phyloP scores from a whole-genome alignment of 2,113 vertebrate genomes.

The Chaetodon trifascialis region DNA sequence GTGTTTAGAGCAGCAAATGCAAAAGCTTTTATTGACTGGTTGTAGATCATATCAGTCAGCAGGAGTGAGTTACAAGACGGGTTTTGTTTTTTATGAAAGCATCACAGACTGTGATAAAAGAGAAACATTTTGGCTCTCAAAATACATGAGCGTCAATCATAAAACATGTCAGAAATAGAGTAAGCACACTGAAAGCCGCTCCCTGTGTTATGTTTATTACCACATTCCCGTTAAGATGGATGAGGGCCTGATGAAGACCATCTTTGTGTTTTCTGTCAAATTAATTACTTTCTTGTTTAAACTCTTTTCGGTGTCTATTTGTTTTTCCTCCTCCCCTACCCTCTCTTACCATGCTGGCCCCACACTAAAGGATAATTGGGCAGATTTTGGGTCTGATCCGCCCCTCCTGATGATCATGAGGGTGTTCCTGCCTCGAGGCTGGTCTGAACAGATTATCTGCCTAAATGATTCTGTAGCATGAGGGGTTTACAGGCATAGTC shows the following conservation, averaged over 20 bases:
- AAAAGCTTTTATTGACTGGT: slow-evolving; percentile 32
- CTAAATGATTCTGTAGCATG: no score
- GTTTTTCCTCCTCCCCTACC: not conserved
- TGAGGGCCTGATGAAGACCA: not conserved
- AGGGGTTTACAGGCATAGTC: no score
- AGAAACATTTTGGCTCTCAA: slow-evolving; percentile 32
- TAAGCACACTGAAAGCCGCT: slow-evolving; percentile 4
- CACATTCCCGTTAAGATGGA: not conserved
- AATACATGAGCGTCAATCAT: slow-evolving; percentile 1
- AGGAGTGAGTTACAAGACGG: not conserved
- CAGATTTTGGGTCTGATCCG: no score
- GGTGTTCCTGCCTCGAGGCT: no score
- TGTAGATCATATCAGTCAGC: slow-evolving; percentile 56
- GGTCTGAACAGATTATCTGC: no score
- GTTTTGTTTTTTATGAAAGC: slow-evolving; percentile 23
- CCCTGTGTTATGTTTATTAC: not conserved
- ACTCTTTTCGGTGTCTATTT: not conserved
- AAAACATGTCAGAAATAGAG: slow-evolving; percentile 8
- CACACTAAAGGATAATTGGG: no score
- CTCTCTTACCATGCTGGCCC: not conserved
- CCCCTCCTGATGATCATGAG: no score
- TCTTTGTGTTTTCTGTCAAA: not conserved
- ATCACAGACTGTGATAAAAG: slow-evolving; percentile 7
- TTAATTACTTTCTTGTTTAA: not conserved
- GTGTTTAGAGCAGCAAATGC: slow-evolving; percentile 37